Evolutionary conservation across 2,888 invertebrate genomes (phyloP).

Genomic region (Rutpela maculata): DNA sequence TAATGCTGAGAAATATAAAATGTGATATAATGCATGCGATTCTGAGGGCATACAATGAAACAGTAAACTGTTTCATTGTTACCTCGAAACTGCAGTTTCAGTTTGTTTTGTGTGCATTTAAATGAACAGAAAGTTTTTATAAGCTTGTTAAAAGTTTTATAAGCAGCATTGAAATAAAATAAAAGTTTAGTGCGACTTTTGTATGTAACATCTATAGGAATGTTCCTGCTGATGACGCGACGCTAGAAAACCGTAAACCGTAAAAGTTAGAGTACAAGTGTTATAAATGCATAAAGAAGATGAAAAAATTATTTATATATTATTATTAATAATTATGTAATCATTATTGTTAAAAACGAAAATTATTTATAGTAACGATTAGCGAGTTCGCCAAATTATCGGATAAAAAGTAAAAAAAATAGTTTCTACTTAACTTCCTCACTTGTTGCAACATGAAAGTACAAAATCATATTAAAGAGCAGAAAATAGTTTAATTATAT

Average conservation of each 20-base stretch:
- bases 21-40: neutral
- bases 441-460: too few relatives aligned
- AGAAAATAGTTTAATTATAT: too few relatives aligned
- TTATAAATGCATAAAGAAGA: too few relatives aligned
- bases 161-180: conserved; percentile 35
- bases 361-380: too few relatives aligned
- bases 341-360: too few relatives aligned
- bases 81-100: conserved; percentile 1
- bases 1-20: neutral
- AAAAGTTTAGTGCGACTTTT: conserved; percentile 41
- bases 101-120: conserved; percentile 33
- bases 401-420: too few relatives aligned
- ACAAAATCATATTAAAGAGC: too few relatives aligned
- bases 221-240: neutral
- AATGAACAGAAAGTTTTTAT: conserved; percentile 32
- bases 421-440: too few relatives aligned
- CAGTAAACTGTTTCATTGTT: neutral
- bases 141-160: conserved; percentile 50
- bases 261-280: too few relatives aligned
- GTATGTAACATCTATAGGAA: conserved; percentile 39
- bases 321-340: too few relatives aligned
- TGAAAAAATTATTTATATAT: too few relatives aligned
- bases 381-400: too few relatives aligned
- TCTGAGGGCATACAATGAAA: neutral
- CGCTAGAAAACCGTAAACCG: conserved; percentile 16